Percentiles rank a stretch among this genome's conserved stretches.
Conservation (phyloP, 2,113 vertebrate genomes). For the Ancistrus triradiatus region DNA sequence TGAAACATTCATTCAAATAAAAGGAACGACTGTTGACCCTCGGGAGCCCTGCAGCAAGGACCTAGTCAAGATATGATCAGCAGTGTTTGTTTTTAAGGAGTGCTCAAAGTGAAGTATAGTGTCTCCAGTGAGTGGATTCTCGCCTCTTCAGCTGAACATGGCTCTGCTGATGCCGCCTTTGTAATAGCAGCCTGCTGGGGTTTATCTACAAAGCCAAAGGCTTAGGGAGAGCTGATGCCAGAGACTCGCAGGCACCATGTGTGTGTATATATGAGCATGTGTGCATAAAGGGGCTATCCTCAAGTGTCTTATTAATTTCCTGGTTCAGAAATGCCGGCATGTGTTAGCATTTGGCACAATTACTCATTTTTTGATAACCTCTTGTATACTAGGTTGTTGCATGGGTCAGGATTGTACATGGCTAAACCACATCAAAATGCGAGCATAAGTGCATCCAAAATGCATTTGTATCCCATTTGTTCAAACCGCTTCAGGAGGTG, state of each 20-base stretch:
- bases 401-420: too few relatives aligned
- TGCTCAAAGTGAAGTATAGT: background rate
- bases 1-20: too few relatives aligned
- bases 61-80: conserved; percentile 7
- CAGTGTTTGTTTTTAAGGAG: background rate
- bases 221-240: conserved; percentile 64
- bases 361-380: background rate
- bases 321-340: conserved; percentile 1
- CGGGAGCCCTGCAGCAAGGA: too few relatives aligned
- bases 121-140: conserved; percentile 23
- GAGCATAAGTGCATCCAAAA: too few relatives aligned
- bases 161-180: conserved; percentile 42
- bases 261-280: conserved; percentile 6
- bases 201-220: conserved; percentile 60
- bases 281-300: background rate
- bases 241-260: conserved; percentile 70
- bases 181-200: conserved; percentile 57
- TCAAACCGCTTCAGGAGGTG: too few relatives aligned
- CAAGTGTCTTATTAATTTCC: conserved; percentile 10
- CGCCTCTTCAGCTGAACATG: conserved; percentile 6
- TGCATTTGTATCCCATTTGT: too few relatives aligned
- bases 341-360: background rate
- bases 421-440: too few relatives aligned
- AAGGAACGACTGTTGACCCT: background rate
- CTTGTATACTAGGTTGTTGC: too few relatives aligned